Conservation (phyloP, 1,140 invertebrate species). For the Telenomus remus region DNA sequence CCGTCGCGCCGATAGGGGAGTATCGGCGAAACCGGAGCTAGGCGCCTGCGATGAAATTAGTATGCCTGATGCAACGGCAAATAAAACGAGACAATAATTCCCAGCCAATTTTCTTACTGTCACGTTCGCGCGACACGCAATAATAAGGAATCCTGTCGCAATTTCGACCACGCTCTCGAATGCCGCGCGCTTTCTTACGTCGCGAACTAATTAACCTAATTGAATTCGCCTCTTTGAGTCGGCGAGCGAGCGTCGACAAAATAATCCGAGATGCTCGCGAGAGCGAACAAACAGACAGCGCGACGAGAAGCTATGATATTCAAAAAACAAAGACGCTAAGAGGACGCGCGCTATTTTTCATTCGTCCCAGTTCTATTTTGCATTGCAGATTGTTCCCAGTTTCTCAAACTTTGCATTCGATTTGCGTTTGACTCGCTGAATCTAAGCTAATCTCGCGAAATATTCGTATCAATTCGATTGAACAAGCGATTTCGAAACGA, state of each 20-base stretch:
- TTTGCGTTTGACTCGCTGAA: constrained; percentile 19
- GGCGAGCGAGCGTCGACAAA: neutral
- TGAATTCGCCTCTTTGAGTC: constrained; percentile 27
- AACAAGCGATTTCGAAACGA: constrained; percentile 2
- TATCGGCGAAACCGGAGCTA: constrained; percentile 27
- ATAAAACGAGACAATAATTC: constrained; percentile 43
- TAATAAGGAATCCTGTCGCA: constrained; percentile 17
- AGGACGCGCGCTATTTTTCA: constrained; percentile 8
- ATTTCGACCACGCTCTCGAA: constrained; percentile 13
- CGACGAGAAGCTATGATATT: constrained; percentile 17
- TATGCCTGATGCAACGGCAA: constrained; percentile 6
- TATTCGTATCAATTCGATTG: constrained; percentile 10
- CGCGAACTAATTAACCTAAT: constrained; percentile 36
- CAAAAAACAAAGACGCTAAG: constrained; percentile 12
- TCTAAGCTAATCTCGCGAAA: constrained; percentile 10
- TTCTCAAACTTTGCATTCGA: constrained; percentile 18
- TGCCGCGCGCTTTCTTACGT: neutral
- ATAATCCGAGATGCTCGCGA: neutral
- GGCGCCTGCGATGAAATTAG: constrained; percentile 18
- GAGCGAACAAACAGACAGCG: constrained; percentile 13
- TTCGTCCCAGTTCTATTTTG: constrained; percentile 3
- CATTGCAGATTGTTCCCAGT: constrained; percentile 25
- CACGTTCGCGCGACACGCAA: constrained; percentile 18
- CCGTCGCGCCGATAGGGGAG: neutral
- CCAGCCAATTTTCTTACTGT: constrained; percentile 30